Evolutionary conservation across 2,888 invertebrate species (phyloP), one percentile per base, ranked within the genome.

Genomic region (Syrista parreyssii): DNA sequence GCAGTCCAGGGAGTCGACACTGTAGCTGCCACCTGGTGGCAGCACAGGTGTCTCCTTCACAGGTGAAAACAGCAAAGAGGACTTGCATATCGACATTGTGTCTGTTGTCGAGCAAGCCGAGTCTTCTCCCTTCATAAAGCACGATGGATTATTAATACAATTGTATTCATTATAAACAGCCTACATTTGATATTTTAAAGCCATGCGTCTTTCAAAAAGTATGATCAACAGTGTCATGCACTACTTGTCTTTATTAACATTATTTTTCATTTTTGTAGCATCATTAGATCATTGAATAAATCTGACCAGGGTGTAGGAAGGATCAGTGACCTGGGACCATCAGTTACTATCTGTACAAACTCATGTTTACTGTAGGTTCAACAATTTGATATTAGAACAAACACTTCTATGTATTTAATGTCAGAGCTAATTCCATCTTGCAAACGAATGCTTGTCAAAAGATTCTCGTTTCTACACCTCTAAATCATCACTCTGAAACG

Each of bases 51-150:
- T 95, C 92, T 98, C 97, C 92, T 96, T 96, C 79, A 97, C 96
- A 34, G 98, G 98, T 81, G 97, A 98, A 93, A 98, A 98, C 80
- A 98, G 93, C 85, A 97, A 93, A 91, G 97, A 97, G 81, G 97
- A 97, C 92, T 97, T 97, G 93, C 97, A 97, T 91, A 97, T 96
- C 81, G 97, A 97, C 95, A 97, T 97, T 83, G 97, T 95, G 89
- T 95, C 95, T 34, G 92, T 89, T 87, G 94, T 94, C 74, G 95
- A 95, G 89, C 95, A 95, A 84, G 95, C 95, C 33, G 94, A 95
- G 88, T 96, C 96, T 92, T 96, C 96, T 86, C 95, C 95, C 93
- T 95, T 92, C 40, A 86, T 82, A 80, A 82, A 76, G 9, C 23
- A 23, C 3, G 11, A 33, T 33, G 3, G 1, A 71, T 71, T 71